A percentile compares a stretch with the other conserved stretches of the same genome.
Conservation (phyloP, 2,888 invertebrate genomes). For the Anorthoa munda region DNA sequence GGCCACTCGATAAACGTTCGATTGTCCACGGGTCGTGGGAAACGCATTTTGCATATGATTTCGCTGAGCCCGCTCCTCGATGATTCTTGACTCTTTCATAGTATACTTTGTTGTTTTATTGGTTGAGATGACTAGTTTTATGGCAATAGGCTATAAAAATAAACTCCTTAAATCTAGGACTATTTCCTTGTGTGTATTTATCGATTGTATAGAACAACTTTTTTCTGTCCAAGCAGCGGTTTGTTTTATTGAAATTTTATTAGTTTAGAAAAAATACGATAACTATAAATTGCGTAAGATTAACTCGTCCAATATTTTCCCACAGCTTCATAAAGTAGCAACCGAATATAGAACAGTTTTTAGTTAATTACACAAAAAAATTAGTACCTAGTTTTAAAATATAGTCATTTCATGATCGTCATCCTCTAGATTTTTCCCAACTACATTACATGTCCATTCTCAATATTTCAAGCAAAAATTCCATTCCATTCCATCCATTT, state of each 20-base stretch:
- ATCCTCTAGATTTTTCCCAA: background rate
- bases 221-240: background rate
- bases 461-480: too few relatives aligned
- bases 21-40: conserved; percentile 83
- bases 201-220: conserved; percentile 1
- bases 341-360: background rate
- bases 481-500: too few relatives aligned
- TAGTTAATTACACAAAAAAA: background rate
- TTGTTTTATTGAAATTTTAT: conserved; percentile 10
- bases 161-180: conserved; percentile 24
- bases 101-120: conserved; percentile 65
- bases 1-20: conserved; percentile 79
- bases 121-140: conserved; percentile 52
- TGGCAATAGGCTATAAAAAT: conserved; percentile 59
- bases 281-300: conserved; percentile 13
- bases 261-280: background rate
- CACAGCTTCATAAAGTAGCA: background rate
- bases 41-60: conserved; percentile 85
- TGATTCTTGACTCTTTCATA: conserved; percentile 60
- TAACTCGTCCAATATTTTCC: background rate
- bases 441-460: background rate
- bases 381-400: background rate
- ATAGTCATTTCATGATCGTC: too few relatives aligned
- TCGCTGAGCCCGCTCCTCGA: conserved; percentile 67
- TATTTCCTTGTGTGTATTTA: conserved; percentile 32